Evolutionary conservation across 2,888 invertebrate genomes (phyloP), one percentile per base, ranked within the genome.

Genomic region (Ormyrus nitidulus): DNA sequence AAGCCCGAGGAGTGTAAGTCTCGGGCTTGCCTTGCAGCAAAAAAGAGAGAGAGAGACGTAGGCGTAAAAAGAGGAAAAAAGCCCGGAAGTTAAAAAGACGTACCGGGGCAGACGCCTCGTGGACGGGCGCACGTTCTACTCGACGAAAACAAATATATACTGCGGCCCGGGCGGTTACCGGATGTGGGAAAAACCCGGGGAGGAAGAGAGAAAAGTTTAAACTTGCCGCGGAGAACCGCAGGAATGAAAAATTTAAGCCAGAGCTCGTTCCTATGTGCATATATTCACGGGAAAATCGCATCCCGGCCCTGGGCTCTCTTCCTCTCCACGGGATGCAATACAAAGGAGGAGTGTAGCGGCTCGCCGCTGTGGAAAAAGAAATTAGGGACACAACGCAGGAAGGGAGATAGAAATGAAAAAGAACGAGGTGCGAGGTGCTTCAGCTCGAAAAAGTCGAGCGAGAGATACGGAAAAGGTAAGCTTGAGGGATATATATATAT

Each of bases 171-270:
- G 44, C 5, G 54, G 34, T 34, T 4, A 34, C 34, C 34, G 0
- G 49, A 7, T 7, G 11, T 0, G 68, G 6, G 19, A 74, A 65
- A 65, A 49, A 2, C 6, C 54, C 13, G 56, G 56, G 48, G 34
- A 34, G 34, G 34, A 34, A 34, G 34, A 10, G 34, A 46, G 56
- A 56, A n/a, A 65, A 74, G 19, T 74, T 65, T 65, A 74, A 74
- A 49, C 65, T 74, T 46, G 9, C 48, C 65, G 54, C 6, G 46
- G 6, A 64, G 62, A 73, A 46, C 72, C 44, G 54, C 72, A n/a
- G 62, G 74, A 74, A 74, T 74, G 74, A 65, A 74, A 74, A 74
- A 65, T 74, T 66, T 49, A 74, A 74, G 54, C 62, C 34, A 6
- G n/a, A 34, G 13, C 19, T 53, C 48, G 6, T 11, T 62, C 34